Percentiles rank a stretch among this genome's conserved stretches.
Evolutionary conservation across 1,140 invertebrate genomes (phyloP).

Genomic region (Antheraea mylitta): DNA sequence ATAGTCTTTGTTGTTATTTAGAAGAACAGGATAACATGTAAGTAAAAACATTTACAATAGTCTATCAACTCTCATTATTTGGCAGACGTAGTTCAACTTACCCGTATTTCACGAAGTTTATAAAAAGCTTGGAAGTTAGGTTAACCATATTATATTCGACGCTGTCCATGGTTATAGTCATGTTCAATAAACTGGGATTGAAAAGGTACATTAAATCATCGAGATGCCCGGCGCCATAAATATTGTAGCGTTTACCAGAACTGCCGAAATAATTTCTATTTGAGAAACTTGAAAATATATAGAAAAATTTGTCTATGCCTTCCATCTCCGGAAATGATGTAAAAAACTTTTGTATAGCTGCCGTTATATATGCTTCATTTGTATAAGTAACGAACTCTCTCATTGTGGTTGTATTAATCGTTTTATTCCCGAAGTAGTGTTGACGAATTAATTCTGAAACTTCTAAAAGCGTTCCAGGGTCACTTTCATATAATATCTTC

Average conservation of each 20-base stretch:
- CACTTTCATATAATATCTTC: conserved; percentile 18
- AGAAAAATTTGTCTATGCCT: conserved; percentile 16
- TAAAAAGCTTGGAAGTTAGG: conserved; percentile 59
- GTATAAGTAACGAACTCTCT: conserved; percentile 43
- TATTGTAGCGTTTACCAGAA: conserved; percentile 9
- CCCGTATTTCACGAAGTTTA: conserved; percentile 73
- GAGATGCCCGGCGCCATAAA: conserved; percentile 25
- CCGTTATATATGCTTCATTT: conserved; percentile 46
- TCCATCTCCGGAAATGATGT: conserved; percentile 33
- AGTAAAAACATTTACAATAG: no score
- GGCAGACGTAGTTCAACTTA: conserved; percentile 24
- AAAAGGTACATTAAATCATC: conserved; percentile 39
- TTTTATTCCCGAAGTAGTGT: conserved; percentile 65
- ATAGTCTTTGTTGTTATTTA: no score
- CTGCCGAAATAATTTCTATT: conserved; percentile 21
- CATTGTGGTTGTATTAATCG: conserved; percentile 30
- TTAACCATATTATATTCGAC: conserved; percentile 41
- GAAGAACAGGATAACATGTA: no score
- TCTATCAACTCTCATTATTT: no score
- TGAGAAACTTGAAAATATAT: conserved; percentile 24
- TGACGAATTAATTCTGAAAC: conserved; percentile 46
- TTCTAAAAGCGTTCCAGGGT: conserved; percentile 23
- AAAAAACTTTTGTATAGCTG: conserved; percentile 47
- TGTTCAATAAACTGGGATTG: conserved; percentile 17
- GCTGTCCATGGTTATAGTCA: conserved; percentile 19